These are phyloP conservation scores for Cyrtodaria siliqua DNA, from an alignment of 2,888 invertebrate species.

Conservation along the genomic window DNA sequence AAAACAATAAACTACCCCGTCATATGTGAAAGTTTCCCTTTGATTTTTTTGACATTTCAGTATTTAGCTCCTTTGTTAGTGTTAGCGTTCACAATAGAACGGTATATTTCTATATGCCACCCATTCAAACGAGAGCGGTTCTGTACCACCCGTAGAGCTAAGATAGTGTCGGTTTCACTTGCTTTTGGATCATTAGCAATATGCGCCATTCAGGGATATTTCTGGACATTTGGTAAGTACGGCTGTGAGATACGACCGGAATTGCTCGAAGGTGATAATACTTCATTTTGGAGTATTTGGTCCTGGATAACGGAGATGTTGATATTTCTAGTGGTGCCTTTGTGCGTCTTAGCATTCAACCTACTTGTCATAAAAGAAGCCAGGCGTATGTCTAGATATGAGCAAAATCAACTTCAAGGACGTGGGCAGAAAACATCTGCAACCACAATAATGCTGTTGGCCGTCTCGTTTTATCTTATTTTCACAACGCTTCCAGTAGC, in stretches of 20 bases:
- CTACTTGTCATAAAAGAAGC: slow-evolving; percentile 82
- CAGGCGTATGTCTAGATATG: slow-evolving; percentile 70
- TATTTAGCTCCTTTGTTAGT: slow-evolving; percentile 84
- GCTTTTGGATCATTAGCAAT: slow-evolving; percentile 73
- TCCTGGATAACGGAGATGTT: slow-evolving; percentile 83
- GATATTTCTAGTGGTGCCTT: slow-evolving; percentile 82
- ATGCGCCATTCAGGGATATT: slow-evolving; percentile 81
- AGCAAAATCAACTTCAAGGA: slow-evolving; percentile 40
- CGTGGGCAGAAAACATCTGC: slow-evolving; percentile 65
- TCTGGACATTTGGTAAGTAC: slow-evolving; percentile 69
- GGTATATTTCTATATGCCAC: slow-evolving; percentile 84
- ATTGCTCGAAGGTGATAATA: slow-evolving; percentile 64
- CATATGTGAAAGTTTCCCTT: slow-evolving; percentile 82
- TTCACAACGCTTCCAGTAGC: slow-evolving; percentile 84
- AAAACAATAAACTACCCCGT: slow-evolving; percentile 75
- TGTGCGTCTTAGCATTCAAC: slow-evolving; percentile 83
- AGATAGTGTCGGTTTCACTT: slow-evolving; percentile 77
- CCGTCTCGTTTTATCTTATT: slow-evolving; percentile 84
- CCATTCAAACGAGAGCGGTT: slow-evolving; percentile 81
- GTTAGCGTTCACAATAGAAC: slow-evolving; percentile 85
- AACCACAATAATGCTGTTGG: slow-evolving; percentile 83
- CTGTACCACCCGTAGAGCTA: slow-evolving; percentile 81
- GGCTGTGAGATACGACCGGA: slow-evolving; percentile 68
- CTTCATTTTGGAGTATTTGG: slow-evolving; percentile 81
- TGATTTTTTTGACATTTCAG: slow-evolving; percentile 82